phyloP scores from a whole-genome alignment of 2,113 vertebrate species.

The Nanorana parkeri region DNA sequence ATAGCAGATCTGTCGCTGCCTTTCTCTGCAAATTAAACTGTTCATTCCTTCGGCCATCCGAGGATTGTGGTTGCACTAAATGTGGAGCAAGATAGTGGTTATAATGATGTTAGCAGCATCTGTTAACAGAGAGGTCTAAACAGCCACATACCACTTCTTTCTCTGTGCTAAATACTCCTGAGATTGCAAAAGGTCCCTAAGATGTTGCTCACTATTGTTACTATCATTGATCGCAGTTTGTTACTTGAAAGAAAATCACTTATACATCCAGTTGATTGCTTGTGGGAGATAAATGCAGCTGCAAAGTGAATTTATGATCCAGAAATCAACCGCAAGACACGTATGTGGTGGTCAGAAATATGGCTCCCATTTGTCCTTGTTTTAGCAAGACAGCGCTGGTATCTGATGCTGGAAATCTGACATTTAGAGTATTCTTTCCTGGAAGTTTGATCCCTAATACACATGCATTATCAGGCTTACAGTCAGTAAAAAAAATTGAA shows the following conservation, averaged over 20 bases:
- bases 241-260: conserved; percentile 48
- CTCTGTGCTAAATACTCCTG: conserved; percentile 9
- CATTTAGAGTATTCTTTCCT: too few relatives aligned
- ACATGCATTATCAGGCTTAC: too few relatives aligned
- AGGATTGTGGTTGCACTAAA: conserved; percentile 37
- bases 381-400: too few relatives aligned
- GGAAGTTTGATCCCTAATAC: too few relatives aligned
- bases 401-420: too few relatives aligned
- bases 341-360: conserved; percentile 23
- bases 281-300: conserved; percentile 45
- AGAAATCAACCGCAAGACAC: conserved; percentile 26
- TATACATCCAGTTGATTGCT: conserved; percentile 46
- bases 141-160: conserved; percentile 32
- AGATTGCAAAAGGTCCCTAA: conserved; percentile 41
- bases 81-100: neutral
- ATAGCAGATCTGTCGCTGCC: neutral
- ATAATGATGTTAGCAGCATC: conserved; percentile 31
- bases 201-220: conserved; percentile 38
- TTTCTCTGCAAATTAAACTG: conserved; percentile 23
- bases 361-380: neutral
- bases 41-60: conserved; percentile 17
- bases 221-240: conserved; percentile 46
- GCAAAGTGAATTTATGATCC: conserved; percentile 39
- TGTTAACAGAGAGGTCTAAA: conserved; percentile 26
- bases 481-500: too few relatives aligned